Evolutionary conservation across 2,888 invertebrate species (phyloP).

Genomic region (Volucella zonaria): DNA sequence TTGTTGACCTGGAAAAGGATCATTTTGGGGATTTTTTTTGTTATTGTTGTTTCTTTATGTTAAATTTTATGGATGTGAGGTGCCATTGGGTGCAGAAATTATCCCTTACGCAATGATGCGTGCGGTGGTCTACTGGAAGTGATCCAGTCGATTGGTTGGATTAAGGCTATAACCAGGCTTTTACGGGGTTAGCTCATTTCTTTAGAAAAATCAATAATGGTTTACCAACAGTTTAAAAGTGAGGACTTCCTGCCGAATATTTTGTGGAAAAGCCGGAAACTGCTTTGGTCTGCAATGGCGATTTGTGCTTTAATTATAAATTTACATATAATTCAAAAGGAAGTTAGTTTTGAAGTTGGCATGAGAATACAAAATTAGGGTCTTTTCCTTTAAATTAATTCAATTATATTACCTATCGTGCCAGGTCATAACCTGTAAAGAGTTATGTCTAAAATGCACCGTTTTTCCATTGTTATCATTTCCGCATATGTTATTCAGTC

Average conservation of each 20-base stretch:
- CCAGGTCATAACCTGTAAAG: no score
- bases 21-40: slow-evolving; percentile 42
- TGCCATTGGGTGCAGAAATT: slow-evolving; percentile 30
- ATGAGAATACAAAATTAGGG: no score
- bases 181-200: slow-evolving; percentile 4
- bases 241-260: neutral
- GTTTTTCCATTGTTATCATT: no score
- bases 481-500: no score
- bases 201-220: slow-evolving; percentile 36
- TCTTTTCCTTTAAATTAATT: no score
- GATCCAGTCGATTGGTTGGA: slow-evolving; percentile 52
- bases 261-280: slow-evolving; percentile 5
- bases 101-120: slow-evolving; percentile 41
- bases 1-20: slow-evolving; percentile 70
- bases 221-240: neutral
- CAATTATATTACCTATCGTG: no score
- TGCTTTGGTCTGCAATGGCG: neutral
- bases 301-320: neutral
- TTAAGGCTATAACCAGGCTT: slow-evolving; percentile 34
- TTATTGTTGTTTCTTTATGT: slow-evolving; percentile 21
- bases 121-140: slow-evolving; percentile 40
- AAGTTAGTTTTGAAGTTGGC: neutral
- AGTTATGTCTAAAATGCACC: no score
- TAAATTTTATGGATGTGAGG: slow-evolving; percentile 28
- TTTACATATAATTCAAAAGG: neutral